Conservation (phyloP, 2,797 vertebrate genomes). For the Sitta carolinensis region DNA sequence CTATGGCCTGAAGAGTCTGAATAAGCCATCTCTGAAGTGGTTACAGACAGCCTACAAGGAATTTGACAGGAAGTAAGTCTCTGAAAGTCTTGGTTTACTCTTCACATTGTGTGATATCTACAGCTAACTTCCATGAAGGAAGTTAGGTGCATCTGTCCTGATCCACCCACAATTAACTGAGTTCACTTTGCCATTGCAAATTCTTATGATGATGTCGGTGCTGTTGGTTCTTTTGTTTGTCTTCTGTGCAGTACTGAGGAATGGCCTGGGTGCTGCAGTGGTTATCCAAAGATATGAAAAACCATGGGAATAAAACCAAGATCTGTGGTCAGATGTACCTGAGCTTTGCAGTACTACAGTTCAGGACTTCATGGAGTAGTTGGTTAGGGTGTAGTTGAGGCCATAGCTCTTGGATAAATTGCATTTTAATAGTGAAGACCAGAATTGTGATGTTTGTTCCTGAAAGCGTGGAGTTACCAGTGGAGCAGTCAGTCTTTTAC, state of each 20-base stretch:
- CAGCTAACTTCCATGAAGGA: neutral
- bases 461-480: neutral
- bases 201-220: neutral
- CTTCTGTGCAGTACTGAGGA: neutral
- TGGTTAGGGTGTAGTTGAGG: neutral
- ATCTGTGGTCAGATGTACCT: neutral
- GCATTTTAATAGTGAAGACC: neutral
- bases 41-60: slow-evolving; percentile 82
- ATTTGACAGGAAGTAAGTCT: slow-evolving; percentile 86
- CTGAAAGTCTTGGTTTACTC: neutral
- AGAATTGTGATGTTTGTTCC: neutral
- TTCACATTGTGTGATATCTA: neutral
- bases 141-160: neutral
- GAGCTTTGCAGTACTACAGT: neutral
- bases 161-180: neutral
- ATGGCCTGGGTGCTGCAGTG: neutral
- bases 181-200: neutral
- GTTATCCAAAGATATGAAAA: neutral
- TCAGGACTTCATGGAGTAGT: neutral
- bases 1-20: slow-evolving; percentile 82
- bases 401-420: neutral
- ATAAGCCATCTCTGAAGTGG: slow-evolving; percentile 87
- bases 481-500: neutral
- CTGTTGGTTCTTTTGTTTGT: neutral
- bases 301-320: neutral